Evolutionary conservation across 2,888 invertebrate genomes (phyloP).

Genomic region (Lepidocyrtoides sp.): DNA sequence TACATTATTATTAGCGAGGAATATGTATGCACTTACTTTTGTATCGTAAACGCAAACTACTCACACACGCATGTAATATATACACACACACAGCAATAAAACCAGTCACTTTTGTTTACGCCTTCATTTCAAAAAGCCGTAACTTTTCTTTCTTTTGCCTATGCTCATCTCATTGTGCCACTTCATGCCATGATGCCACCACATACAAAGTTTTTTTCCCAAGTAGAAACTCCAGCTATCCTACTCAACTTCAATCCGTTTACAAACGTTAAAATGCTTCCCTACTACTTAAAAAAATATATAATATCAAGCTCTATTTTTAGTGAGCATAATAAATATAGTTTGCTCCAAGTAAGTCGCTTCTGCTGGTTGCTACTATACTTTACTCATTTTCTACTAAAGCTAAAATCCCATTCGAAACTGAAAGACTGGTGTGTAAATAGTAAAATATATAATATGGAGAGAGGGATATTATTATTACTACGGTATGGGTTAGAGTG

Average conservation of each 20-base stretch:
- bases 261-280: not conserved
- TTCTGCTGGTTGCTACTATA: conserved; percentile 14
- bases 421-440: no score
- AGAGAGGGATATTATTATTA: no score
- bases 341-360: not conserved
- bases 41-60: no score
- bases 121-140: conserved; percentile 55
- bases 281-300: not conserved
- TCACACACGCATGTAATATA: no score
- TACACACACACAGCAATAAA: conserved; percentile 29
- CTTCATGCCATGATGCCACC: no score
- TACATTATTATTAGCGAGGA: not conserved
- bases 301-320: not conserved
- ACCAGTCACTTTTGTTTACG: conserved; percentile 51
- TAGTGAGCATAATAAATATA: not conserved
- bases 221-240: no score
- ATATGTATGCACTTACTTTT: not conserved
- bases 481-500: not conserved
- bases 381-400: not conserved
- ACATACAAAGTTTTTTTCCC: no score
- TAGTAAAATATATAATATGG: no score
- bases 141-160: conserved; percentile 46
- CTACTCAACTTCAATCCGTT: not conserved
- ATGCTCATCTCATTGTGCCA: not conserved
- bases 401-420: not conserved